These are phyloP conservation scores for Strix aluco DNA, from an alignment of 2,113 vertebrate species.

Conservation along the genomic window DNA sequence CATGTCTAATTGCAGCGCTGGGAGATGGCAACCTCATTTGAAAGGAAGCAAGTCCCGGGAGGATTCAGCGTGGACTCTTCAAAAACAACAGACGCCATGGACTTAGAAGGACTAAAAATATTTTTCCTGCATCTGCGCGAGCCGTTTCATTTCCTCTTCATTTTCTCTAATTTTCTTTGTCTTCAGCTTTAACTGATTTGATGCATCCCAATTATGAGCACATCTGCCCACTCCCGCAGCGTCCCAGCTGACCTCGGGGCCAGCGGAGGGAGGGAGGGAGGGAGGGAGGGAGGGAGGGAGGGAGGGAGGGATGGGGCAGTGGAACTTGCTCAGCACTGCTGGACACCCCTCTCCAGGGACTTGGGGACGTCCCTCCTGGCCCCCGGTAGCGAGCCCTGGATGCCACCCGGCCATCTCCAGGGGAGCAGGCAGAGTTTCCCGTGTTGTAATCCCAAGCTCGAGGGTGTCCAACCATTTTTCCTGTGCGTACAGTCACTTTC, in stretches of 20 bases:
- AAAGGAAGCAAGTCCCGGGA: constrained; percentile 52
- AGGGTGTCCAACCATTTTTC: not conserved
- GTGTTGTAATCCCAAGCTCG: not conserved
- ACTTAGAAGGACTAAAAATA: constrained; percentile 52
- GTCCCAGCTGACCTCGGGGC: not conserved
- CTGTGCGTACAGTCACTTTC: rapidly evolving
- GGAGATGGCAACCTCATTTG: constrained; percentile 57
- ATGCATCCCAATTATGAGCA: not conserved
- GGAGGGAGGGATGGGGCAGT: not conserved
- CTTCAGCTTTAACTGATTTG: constrained; percentile 10
- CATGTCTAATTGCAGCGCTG: constrained; percentile 55
- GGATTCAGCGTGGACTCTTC: not conserved
- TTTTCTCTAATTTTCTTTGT: constrained; percentile 52
- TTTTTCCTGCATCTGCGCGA: not conserved
- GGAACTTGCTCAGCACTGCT: rapidly evolving
- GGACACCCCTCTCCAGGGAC: not conserved
- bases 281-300: too few relatives aligned
- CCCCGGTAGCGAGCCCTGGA: rapidly evolving
- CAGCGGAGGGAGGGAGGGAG: rapidly evolving
- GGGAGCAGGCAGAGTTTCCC: rapidly evolving
- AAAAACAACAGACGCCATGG: not conserved
- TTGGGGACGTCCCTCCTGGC: rapidly evolving
- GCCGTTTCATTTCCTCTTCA: constrained; percentile 2
- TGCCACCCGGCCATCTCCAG: not conserved
- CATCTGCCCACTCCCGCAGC: not conserved